Percentiles rank a stretch among this genome's conserved stretches.
These are phyloP conservation scores for Orchestia grillus DNA, from an alignment of 1,140 invertebrate species.

Conservation along the genomic window DNA sequence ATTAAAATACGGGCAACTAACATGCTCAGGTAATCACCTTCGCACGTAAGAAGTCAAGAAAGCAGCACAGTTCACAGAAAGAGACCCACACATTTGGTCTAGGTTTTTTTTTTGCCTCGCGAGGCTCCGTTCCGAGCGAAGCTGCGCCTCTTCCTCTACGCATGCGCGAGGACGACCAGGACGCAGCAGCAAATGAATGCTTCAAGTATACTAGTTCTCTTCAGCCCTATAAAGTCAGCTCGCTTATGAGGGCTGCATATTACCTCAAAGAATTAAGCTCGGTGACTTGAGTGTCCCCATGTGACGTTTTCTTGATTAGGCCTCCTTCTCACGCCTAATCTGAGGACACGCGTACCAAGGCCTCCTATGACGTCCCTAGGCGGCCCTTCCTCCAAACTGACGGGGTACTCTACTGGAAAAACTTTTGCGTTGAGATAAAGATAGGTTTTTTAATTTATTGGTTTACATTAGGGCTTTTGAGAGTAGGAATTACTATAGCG, in stretches of 20 bases:
- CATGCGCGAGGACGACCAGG: not conserved
- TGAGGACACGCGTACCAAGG: not conserved
- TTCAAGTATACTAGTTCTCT: slow-evolving; percentile 25
- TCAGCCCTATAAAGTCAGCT: slow-evolving; percentile 28
- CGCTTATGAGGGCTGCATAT: slow-evolving; percentile 42
- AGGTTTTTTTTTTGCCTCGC: not conserved
- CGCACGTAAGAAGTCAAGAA: not conserved
- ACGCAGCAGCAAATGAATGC: not conserved
- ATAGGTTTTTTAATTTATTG: too few relatives aligned
- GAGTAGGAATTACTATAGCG: too few relatives aligned
- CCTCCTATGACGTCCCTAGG: not conserved
- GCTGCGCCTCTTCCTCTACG: not conserved
- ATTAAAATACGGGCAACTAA: too few relatives aligned
- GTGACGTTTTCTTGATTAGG: slow-evolving; percentile 39
- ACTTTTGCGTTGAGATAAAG: not conserved
- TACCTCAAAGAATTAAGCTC: slow-evolving; percentile 32
- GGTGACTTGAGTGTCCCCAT: slow-evolving; percentile 46
- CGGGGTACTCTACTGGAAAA: not conserved
- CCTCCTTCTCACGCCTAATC: not conserved
- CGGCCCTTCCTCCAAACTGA: not conserved
- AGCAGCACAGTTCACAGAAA: not conserved
- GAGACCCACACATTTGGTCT: not conserved
- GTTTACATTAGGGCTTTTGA: too few relatives aligned
- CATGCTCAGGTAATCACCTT: too few relatives aligned
- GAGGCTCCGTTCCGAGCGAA: not conserved